A percentile compares a stretch with the other conserved stretches of the same genome.
Conservation (phyloP, 2,888 invertebrate genomes). For the Chesias legatella region DNA sequence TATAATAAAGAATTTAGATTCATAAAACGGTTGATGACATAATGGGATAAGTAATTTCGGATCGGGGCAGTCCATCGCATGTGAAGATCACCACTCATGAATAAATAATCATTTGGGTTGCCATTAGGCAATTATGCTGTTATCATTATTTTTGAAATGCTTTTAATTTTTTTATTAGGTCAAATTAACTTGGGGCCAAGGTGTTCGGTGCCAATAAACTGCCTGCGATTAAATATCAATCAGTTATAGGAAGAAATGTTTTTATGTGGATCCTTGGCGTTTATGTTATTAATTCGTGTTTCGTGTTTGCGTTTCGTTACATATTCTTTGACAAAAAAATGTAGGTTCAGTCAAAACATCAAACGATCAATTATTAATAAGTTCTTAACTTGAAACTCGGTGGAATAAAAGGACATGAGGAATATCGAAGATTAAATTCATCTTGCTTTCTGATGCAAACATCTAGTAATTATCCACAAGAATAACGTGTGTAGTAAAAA, state of each 20-base stretch:
- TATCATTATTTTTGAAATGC: conserved; percentile 74
- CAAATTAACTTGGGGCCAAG: conserved; percentile 64
- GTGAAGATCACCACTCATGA: conserved; percentile 63
- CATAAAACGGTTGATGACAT: conserved; percentile 77
- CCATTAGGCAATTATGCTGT: conserved; percentile 77
- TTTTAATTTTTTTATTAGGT: conserved; percentile 77
- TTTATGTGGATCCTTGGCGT: conserved; percentile 26
- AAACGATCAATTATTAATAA: too few relatives aligned
- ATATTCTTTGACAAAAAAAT: background rate
- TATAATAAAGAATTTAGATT: conserved; percentile 72
- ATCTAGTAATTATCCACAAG: too few relatives aligned
- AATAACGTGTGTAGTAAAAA: too few relatives aligned
- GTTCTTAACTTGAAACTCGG: too few relatives aligned
- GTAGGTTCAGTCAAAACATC: too few relatives aligned
- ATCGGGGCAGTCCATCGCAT: conserved; percentile 62
- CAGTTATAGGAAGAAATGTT: conserved; percentile 37
- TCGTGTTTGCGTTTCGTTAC: conserved; percentile 8
- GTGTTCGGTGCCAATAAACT: conserved; percentile 62
- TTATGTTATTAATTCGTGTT: conserved; percentile 22
- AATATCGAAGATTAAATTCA: too few relatives aligned
- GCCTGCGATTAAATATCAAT: conserved; percentile 73
- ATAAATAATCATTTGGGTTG: conserved; percentile 73
- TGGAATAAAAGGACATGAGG: too few relatives aligned
- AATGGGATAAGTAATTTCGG: conserved; percentile 72
- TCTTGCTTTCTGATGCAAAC: too few relatives aligned